Evolutionary conservation across 2,888 invertebrate species (phyloP), one percentile per base, ranked within the genome.

Genomic region (Apeira syringaria): DNA sequence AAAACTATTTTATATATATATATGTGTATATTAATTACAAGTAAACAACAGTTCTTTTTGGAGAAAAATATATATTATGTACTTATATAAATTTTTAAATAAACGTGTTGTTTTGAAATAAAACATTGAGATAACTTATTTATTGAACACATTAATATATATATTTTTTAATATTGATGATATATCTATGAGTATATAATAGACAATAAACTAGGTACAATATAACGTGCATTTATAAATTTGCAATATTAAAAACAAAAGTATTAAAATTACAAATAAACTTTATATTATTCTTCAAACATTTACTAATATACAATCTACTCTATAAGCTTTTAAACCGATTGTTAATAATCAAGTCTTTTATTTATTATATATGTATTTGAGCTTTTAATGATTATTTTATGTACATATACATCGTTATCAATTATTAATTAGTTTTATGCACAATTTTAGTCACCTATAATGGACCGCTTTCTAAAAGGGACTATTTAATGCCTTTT

Each of bases 371-470:
- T 76, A 82, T 27, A 53, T 51, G 50, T 80, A 84, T 85, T 89
- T 88, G 87, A 88, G 88, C 86, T 77, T 82, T 86, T 41, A 75
- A 64, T 67, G 72, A 72, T 79, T 78, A 80, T 79, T 72, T 71
- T 87, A 86, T 86, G 54, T 84, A 86, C 81, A 82, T 60, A 38
- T 18, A 38, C 18, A 64, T 69, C 62, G 70, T 68, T 63, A 60
- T 61, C 66, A 65, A 72, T 68, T 79, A 79, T 73, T 75, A 43
- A 76, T 69, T 59, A 71, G 65, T 83, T 85, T 88, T 88, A 87
- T 85, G 82, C 85, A 86, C 82, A 77, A 75, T 78, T 87, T 90
- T 89, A 89, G 85, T 89, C 87, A 87, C 85, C 83, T 89, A 87
- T 68, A 76, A 81, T 90, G 90, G 90, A 88, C 90, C 90, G 81